These are phyloP conservation scores for Oscheius onirici DNA, from an alignment of 2,888 invertebrate species.

Conservation along the genomic window DNA sequence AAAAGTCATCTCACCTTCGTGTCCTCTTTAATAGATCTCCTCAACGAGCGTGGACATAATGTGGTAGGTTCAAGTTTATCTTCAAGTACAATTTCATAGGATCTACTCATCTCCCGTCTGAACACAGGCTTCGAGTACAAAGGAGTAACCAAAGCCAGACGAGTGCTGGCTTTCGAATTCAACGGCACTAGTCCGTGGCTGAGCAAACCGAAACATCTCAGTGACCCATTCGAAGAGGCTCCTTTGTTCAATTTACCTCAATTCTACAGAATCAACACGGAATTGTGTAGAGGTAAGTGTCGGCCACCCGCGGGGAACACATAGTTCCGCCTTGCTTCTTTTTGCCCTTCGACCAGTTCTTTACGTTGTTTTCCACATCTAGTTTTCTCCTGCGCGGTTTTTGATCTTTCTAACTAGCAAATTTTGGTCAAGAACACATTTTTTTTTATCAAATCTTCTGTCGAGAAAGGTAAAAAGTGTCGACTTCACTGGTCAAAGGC, in stretches of 20 bases:
- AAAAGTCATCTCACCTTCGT: constrained; percentile 55
- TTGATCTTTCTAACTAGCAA: background rate
- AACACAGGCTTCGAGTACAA: constrained; percentile 41
- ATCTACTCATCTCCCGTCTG: constrained; percentile 39
- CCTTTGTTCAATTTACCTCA: background rate
- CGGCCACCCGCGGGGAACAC: background rate
- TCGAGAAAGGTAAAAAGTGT: background rate
- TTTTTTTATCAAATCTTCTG: background rate
- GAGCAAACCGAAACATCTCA: constrained; percentile 33
- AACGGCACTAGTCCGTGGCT: constrained; percentile 41
- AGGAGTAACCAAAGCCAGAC: constrained; percentile 23
- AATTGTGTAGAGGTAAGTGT: constrained; percentile 9
- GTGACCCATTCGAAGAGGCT: constrained; percentile 36
- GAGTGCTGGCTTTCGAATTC: constrained; percentile 21
- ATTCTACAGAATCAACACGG: constrained; percentile 15
- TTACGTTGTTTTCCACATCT: too few species aligned
- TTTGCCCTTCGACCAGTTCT: too few species aligned
- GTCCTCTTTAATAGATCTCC: constrained; percentile 42
- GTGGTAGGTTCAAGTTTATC: constrained; percentile 42
- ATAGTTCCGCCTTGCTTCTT: too few species aligned
- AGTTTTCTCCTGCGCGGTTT: too few species aligned
- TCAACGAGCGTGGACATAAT: constrained; percentile 51
- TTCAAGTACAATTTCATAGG: constrained; percentile 26
- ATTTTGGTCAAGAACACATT: background rate
- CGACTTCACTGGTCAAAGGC: background rate